phyloP scores from a whole-genome alignment of 2,797 vertebrate genomes.

The Microcaecilia unicolor region DNA sequence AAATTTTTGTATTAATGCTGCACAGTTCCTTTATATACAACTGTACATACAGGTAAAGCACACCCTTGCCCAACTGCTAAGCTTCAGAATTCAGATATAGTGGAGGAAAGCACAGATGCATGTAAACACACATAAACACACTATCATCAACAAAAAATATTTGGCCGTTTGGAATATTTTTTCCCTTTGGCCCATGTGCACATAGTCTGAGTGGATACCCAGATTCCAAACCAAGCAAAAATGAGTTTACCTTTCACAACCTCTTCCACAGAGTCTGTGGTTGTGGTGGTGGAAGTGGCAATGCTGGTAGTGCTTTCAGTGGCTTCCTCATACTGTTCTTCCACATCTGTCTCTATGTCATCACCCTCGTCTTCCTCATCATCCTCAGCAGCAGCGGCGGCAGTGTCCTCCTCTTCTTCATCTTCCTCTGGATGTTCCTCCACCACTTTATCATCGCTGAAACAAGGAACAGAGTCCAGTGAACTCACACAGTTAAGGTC shows the following conservation, averaged over 20 bases:
- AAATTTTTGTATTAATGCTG: too few relatives aligned
- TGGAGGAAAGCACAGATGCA: neutral
- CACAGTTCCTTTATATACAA: too few relatives aligned
- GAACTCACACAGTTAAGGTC: too few relatives aligned
- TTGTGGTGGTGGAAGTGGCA: constrained; percentile 86
- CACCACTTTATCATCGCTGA: constrained; percentile 78
- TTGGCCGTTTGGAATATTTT: constrained; percentile 48
- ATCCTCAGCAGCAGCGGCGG: constrained; percentile 62
- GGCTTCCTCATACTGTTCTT: constrained; percentile 73
- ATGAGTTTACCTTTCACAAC: constrained; percentile 80
- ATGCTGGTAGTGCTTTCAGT: constrained; percentile 83
- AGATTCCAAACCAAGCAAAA: neutral
- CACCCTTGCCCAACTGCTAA: too few relatives aligned
- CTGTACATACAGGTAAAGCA: too few relatives aligned
- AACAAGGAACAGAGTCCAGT: neutral
- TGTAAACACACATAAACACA: neutral
- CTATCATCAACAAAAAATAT: neutral
- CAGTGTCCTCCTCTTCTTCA: constrained; percentile 58
- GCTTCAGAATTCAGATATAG: too few relatives aligned
- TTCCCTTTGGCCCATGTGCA: constrained; percentile 1
- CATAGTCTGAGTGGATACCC: constrained; percentile 1
- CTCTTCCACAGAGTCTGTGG: constrained; percentile 93
- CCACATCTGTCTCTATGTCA: constrained; percentile 63
- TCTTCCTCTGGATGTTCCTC: constrained; percentile 59
- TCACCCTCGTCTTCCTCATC: constrained; percentile 69